Base-by-base conservation (phyloP, 1,140 invertebrate species). In the Steinernema khuongi region DNA sequence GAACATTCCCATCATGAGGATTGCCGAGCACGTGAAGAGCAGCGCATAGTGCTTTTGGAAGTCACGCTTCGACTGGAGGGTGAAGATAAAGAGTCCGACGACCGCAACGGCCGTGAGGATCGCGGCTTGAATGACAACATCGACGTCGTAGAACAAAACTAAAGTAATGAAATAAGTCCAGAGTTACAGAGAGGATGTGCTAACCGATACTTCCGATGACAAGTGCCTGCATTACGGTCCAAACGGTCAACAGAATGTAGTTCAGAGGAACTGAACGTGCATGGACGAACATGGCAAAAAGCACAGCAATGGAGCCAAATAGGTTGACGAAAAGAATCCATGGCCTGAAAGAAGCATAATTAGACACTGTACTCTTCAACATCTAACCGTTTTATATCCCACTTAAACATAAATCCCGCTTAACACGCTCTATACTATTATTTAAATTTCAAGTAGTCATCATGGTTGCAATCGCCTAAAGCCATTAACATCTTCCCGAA, bases 41-140 rank as follows among this genome's bases (percentile, higher is more conserved):
- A 79, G 32, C 11, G 84, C 81, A 72, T 83, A 85, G 43, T 77
- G 36, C 67, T 85, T 83, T 30, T 83, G 84, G 81, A 88, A 88
- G 76, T 88, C 87, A 36, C 84, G 81, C 73, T 87, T 87, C 68
- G 85, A 86, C 79, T 88, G 87, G 14, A 88, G 77, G 1, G 87
- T 88, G 79, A 88, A 88, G 19, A 85, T 67, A 31, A 87, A 88
- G n/a, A 88, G 81, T 1, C 80, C 84, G n/a, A 83, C 68, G 7
- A 87, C 87, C 1, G 88, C 85, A 11, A 85, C 85, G 36, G 83
- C 78, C 0, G 87, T 88, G 31, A 88, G 77, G 0, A 84, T 31
- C 31, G 86, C 83, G 11, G 87, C 87, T 75, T 88, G 85, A 7
- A 88, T 69, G 0, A 88, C 87, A 7, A 85, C 81, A 30, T 81